Base-by-base conservation (phyloP, 2,113 vertebrate species). In the Epinephelus lanceolatus region DNA sequence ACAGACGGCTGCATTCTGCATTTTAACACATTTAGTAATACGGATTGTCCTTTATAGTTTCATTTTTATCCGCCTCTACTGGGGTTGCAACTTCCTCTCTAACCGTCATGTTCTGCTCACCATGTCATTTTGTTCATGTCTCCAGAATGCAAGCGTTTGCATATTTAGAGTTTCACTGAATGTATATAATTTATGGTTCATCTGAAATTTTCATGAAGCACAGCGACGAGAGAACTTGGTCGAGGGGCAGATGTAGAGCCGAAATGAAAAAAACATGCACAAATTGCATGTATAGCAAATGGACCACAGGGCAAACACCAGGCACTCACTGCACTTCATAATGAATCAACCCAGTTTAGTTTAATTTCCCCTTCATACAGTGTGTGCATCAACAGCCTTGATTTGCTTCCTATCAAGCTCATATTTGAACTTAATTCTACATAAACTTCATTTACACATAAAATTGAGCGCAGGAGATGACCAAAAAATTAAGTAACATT, bases 171-270 rank as follows among this genome's bases (percentile, higher is more conserved):
- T 70, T 73, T 72, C 66, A 59, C 74, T 84, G 19, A 47, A 11
- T 75, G 74, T 89, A 60, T 78, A 83, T 87, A 80, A 91, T 92
- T 88, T 40, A 90, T 92, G 83, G 2, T 7, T 69, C 45, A 59
- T 78, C n/a, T 86, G 6, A 89, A 91, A 68, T 72, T 76, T 93
- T 91, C 62, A 93, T 90, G 84, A 84, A 59, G 66, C 18, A 3
- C 0, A 51, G 57, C 5, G 52, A 18, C 57, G 62, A 79, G 65
- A 49, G 71, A 74, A 40, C 9, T 42, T 53, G 67, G 71, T 74
- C 59, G 79, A 63, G 23, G 42, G 42, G 12, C 42, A 45, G 8
- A 45, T 33, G 70, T 23, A 42, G 59, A 18, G 21, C 3, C 21
- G 15, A 77, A 71, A 74, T 73, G 19, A 71, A 59, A 25, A 45